Base-by-base conservation (phyloP, 2,888 invertebrate species). In the Aquatica leii region DNA sequence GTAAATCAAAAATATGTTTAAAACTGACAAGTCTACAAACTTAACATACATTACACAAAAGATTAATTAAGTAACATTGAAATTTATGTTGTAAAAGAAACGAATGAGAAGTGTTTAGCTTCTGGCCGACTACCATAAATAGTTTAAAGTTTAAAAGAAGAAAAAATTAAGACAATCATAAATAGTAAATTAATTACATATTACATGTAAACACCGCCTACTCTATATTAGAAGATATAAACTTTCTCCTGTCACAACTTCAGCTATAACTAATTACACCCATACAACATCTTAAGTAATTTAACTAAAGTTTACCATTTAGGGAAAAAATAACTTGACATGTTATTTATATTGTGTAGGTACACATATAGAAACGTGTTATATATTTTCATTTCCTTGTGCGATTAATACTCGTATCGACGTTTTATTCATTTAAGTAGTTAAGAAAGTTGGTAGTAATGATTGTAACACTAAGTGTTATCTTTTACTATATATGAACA, bases 231-330 rank as follows among this genome's bases (percentile, higher is more conserved):
- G 14, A 46, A 24, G 41, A 11, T 17, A 18, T 54, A 54, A n/a
- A 56, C 56, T 56, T 56, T 56, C 56, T 56, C 56, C 56, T 46
- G 54, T 56, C 56, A 56, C 12, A 56, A 35, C 43, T 56, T 56
- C 46, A 41, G 17, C 18, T 34, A 35, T 17, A 46, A 34, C 11
- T 48, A 56, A 46, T 34, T 48, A 56, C 46, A 56, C 48, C 46
- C 54, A 54, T 43, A 24, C 17, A 53, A 37, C 14, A 55, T 40
- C 31, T 43, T 43, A 48, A 56, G 56, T 48, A 46, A 35, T 43
- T 34, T 56, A 56, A 56, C 31, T 31, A 56, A 56, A 31, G 31
- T 43, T 56, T 56, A 35, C 56, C 56, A 15, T 56, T 56, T 56
- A 56, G 46, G 56, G 56, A n/a, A 14, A 56, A 56, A 56, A 56